Base-by-base conservation (phyloP, 2,888 invertebrate species). In the Papilio elwesi region DNA sequence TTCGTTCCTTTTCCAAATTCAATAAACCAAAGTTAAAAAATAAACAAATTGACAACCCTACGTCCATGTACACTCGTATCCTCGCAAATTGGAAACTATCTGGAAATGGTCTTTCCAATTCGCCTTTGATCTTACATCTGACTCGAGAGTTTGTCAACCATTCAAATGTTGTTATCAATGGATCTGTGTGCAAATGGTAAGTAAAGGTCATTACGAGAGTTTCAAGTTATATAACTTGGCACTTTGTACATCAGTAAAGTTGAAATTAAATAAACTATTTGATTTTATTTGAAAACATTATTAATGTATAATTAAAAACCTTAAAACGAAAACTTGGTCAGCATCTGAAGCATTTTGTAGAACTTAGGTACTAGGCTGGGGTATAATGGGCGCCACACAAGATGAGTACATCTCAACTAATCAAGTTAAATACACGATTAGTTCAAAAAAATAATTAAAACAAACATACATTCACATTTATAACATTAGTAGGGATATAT, bases 81-180 rank as follows among this genome's bases (percentile, higher is more conserved):
- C 72, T 74, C 52, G 57, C 57, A 74, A 75, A 74, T 76, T 72
- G 69, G 73, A 75, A 74, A 74, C 75, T 68, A 73, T 74, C 75
- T 72, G 67, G 51, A 63, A 63, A 55, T 26, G 66, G 59, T 53
- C 47, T 64, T 55, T 68, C 52, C n/a, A 49, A 73, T 68, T 68
- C 47, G 64, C 62, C 68, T 73, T 73, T 73, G 72, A 73, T 73
- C 68, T 73, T 55, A 68, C 53, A 67, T 68, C 64, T 73, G 64
- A 63, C 38, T 68, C 38, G 10, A 52, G 55, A 73, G 57, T 64
- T 64, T 57, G 63, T 49, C 16, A 51, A 64, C 43, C 59, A 47
- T 62, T 48, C 5, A 57, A 71, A 67, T 67, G 52, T 53, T 49
- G 15, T 62, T 68, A 72, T 68, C 67, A 26, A 68, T 72, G n/a